Percentiles rank a stretch among this genome's conserved stretches.
phyloP scores from a whole-genome alignment of 2,113 vertebrate species.

The Grammomys dolichurus region DNA sequence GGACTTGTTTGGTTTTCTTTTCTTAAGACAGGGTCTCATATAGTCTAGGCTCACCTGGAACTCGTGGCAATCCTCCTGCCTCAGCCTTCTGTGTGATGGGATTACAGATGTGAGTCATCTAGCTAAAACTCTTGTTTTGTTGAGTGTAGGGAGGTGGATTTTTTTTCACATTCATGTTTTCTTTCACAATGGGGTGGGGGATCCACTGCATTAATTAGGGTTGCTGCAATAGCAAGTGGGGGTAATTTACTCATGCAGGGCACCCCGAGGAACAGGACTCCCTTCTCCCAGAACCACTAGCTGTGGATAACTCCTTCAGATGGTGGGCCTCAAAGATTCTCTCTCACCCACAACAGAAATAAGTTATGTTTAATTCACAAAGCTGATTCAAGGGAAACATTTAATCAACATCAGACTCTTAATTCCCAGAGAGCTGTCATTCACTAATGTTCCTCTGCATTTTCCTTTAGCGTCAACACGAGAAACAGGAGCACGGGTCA shows the following conservation, averaged over 20 bases:
- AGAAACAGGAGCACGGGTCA: not conserved
- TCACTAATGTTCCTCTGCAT: not conserved
- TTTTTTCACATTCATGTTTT: not conserved
- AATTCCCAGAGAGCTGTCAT: not conserved
- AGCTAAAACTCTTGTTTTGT: not conserved
- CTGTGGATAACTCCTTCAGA: not conserved
- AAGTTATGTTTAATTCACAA: not conserved
- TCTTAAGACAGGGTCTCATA: not conserved
- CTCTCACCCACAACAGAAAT: not conserved
- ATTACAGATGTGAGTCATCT: not conserved
- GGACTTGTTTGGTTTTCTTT: not conserved
- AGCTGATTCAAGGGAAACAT: not conserved
- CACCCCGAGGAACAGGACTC: not conserved
- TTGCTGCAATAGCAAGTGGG: not conserved
- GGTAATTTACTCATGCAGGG: not conserved
- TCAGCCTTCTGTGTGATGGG: not conserved
- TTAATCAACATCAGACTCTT: not conserved
- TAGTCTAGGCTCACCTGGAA: not conserved
- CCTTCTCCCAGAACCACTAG: not conserved
- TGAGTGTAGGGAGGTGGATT: not conserved
- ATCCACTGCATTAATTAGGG: not conserved
- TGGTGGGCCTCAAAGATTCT: not conserved
- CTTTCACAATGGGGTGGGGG: not conserved
- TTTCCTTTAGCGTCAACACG: constrained; percentile 21
- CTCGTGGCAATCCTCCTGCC: not conserved